Base-by-base conservation (phyloP, 2,797 vertebrate genomes). In the Chaetophractus vellerosus region DNA sequence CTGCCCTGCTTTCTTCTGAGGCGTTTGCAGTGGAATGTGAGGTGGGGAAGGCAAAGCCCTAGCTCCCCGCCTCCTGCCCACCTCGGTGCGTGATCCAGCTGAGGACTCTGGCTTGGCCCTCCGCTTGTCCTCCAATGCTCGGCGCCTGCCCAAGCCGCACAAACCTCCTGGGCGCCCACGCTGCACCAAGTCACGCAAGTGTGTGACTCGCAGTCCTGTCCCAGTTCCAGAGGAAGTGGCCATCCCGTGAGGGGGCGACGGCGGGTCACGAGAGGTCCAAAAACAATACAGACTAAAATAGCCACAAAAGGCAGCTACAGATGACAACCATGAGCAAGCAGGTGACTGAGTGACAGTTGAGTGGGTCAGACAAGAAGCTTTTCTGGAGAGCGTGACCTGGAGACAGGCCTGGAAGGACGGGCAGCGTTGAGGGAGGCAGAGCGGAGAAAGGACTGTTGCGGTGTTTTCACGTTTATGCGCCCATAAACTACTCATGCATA, bases 231-330 rank as follows among this genome's bases (percentile, higher is more conserved):
- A 64, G 64, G 63, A 90, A 94, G 31, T 50, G 69, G 45, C 33
- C 33, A 11, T 38, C 18, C 2, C 59, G 80, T 26, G 78, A 89
- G 88, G 82, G n/a, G 50, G 38, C 26, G 1, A 48, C 23, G 8
- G 57, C 74, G 80, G 96, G 26, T 90, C 87, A 90, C 52, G 64
- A 59, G 72, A 64, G 50, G 59, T 33, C 26, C 71, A n/a, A 94
- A 90, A 57, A 63, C 31, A 83, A 76, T 26, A 23, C 74, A 83
- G 50, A 83, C 36, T 48, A 66, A 94, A 90, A 90, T 57, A 74
- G 68, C 63, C 85, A 31, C 93, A 50, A 71, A 88, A 71, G 80
- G 78, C 83, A n/a, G 66, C 78, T 57, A 38, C 71, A 75, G 55
- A 38, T 48, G 95, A 81, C 16, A 6, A 15, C 71, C 59, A 18